Evolutionary conservation across 2,888 invertebrate genomes (phyloP), one percentile per base, ranked within the genome.

Genomic region (Chrysolina haemoptera): DNA sequence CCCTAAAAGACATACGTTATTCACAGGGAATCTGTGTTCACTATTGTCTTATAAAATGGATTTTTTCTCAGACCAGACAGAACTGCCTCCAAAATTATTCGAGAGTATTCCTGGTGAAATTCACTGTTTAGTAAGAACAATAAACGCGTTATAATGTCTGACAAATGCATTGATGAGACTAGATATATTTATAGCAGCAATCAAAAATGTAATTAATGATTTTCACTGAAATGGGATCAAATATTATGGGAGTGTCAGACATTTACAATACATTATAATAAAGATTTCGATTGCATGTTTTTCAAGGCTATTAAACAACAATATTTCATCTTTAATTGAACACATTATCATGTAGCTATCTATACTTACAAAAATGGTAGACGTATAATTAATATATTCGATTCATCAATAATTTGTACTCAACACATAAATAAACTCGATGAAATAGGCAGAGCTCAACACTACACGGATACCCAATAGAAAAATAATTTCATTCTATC

Each of bases 301-400:
- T 59, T 35, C 59, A 35, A 59, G 59, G 27, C 59, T 59, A 59
- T 59, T n/a, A 59, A 59, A 59, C 27, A 59, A 27, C 59, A 27
- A 59, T 59, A 59, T 35, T 35, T 59, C 27, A 59, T 59, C n/a
- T 27, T 59, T 27, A 59, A 27, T 59, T 16, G 35, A 59, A 35
- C 5, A 53, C 53, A 53, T 53, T 20, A 53, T 12, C 20, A 53
- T 22, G 53, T 18, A 53, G 53, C 11, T 12, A 20, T 20, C 20
- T 53, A 53, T 53, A 53, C 20, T 53, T 20, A 53, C 20, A 53
- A 10, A 12, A 53, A 12, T 53, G 53, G 53, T 53, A 20, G 12
- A 59, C 27, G 22, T 27, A 59, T 35, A 59, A 59, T 27, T 59
- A 53, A 59, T 59, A 59, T 35, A 59, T 59, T 59, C 59, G 16